Evolutionary conservation across 1,140 invertebrate genomes (phyloP), one percentile per base, ranked within the genome.

Genomic region (Caenorhabditis briggsae): DNA sequence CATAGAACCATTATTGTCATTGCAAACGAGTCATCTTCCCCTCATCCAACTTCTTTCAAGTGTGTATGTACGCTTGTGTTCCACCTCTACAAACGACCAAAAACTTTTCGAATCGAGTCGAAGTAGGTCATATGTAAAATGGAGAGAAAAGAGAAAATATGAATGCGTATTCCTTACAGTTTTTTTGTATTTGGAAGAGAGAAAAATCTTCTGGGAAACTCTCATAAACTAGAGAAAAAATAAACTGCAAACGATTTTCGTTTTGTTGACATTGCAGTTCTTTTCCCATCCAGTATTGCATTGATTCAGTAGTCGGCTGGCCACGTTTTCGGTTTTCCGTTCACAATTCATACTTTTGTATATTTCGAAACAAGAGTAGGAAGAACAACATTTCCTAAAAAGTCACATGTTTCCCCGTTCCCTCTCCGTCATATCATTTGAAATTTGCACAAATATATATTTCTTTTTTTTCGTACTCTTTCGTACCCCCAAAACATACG

Each of bases 71-170:
- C 65, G 65, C 65, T 50, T 53, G 70, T 53, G 70, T 78, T 78
- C 70, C 46, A 78, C 70, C 70, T 78, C 33, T 43, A 48, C 70
- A 78, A 18, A 78, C 70, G 18, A 78, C 70, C 16, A 78, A 78
- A 78, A 78, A 46, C 33, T 33, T 33, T 78, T 46, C 53, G 70
- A 78, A 70, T 46, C 41, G 16, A 70, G 50, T 18, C 33, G 46
- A 78, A 78, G 70, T 78, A 78, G 70, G 70, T 78, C 70, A 78
- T 78, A 23, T 78, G 70, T 33, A 78, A 78, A 9, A 65, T 11
- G 9, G 46, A 23, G 70, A 9, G 18, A 33, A 78, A 46, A 7
- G 41, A 46, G 16, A 46, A 46, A 78, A 78, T 70, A 23, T 78
- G 70, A 78, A 78, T 78, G 50, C 20, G 41, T 8, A 25, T n/a